Evolutionary conservation across 2,797 vertebrate genomes (phyloP).

Genomic region (Pithecia hirsuta): DNA sequence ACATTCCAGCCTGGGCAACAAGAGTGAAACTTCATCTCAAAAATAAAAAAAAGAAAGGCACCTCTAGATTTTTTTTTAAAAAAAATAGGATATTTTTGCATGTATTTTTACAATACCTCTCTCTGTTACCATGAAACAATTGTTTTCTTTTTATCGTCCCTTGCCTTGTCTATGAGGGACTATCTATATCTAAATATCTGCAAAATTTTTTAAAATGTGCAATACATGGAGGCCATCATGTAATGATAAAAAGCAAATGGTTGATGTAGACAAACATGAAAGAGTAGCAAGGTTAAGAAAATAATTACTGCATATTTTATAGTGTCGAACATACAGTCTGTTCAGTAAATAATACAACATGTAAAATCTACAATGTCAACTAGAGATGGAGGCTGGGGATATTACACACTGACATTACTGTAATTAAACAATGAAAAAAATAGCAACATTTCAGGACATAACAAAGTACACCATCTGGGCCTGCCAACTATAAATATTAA

Average conservation of each 20-base stretch:
- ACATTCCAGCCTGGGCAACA: too few species aligned
- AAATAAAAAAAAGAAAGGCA: too few species aligned
- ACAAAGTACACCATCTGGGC: conserved; percentile 75
- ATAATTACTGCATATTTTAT: background rate
- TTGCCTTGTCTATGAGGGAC: background rate
- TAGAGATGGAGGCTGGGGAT: conserved; percentile 20
- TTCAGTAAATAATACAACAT: conserved; percentile 49
- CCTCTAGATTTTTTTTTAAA: background rate
- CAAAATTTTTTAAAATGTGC: background rate
- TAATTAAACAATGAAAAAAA: conserved; percentile 71
- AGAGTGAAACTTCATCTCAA: too few species aligned
- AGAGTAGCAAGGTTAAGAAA: background rate
- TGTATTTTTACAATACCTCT: background rate
- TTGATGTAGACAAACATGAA: background rate
- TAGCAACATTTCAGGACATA: conserved; percentile 58
- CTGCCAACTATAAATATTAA: conserved; percentile 74
- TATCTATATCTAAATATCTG: background rate
- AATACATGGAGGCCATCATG: background rate
- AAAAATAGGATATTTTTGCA: background rate
- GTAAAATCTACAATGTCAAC: conserved; percentile 51
- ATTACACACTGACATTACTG: conserved; percentile 60
- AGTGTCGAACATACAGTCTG: background rate
- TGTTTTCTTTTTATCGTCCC: background rate
- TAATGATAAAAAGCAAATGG: background rate
- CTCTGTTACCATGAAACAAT: background rate